These are phyloP conservation scores for Tortrix viridana DNA, from an alignment of 2,888 invertebrate species.

Conservation along the genomic window DNA sequence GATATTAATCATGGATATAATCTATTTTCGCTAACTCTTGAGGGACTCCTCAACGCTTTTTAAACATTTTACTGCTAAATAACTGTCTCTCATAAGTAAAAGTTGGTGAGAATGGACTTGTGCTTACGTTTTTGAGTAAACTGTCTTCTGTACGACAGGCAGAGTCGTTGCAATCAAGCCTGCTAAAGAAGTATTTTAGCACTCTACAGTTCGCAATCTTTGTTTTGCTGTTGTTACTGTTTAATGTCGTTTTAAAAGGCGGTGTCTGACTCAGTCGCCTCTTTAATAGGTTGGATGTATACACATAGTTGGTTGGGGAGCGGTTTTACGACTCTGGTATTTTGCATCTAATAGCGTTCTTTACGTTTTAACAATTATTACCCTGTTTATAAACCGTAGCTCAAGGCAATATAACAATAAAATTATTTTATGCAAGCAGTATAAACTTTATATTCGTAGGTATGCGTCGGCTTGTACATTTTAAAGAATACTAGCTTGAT, in stretches of 20 bases:
- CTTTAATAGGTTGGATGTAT: constrained; percentile 25
- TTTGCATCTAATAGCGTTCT: constrained; percentile 34
- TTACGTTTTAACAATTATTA: constrained; percentile 35
- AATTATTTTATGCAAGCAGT: constrained; percentile 6
- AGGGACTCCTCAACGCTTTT: not conserved
- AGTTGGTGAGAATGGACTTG: too few species aligned
- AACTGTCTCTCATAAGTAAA: not conserved
- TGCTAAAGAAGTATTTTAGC: not conserved
- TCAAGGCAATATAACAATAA: constrained; percentile 20
- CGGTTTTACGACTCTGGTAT: constrained; percentile 25
- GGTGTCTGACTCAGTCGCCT: constrained; percentile 26
- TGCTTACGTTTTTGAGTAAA: too few species aligned
- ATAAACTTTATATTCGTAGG: not conserved
- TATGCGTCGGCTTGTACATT: not conserved
- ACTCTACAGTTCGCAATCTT: constrained; percentile 15
- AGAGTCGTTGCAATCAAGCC: not conserved
- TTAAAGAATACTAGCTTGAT: too few species aligned
- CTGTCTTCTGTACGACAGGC: too few species aligned
- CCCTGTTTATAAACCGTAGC: constrained; percentile 28
- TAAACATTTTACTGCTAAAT: not conserved
- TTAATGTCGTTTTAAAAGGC: constrained; percentile 36
- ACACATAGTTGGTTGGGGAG: constrained; percentile 21
- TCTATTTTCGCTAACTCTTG: not conserved
- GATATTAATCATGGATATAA: too few species aligned
- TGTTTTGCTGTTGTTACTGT: constrained; percentile 29